A percentile compares a stretch with the other conserved stretches of the same genome.
These are phyloP conservation scores for Acanthopagrus latus DNA, from an alignment of 2,797 vertebrate species.

Conservation along the genomic window DNA sequence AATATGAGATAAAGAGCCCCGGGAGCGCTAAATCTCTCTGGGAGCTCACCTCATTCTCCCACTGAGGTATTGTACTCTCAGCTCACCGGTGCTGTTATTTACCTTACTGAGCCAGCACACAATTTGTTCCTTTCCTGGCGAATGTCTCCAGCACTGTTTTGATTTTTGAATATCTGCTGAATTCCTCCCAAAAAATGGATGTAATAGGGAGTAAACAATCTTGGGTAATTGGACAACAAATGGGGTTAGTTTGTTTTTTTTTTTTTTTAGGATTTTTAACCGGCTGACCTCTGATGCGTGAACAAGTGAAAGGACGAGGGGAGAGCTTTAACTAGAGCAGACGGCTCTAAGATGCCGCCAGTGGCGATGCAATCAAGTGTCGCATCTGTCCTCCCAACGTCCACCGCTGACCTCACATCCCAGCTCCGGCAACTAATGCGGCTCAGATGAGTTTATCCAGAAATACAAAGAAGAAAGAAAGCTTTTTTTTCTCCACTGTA, in stretches of 20 bases:
- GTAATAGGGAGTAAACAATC: slow-evolving; percentile 2
- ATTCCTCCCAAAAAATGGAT: background rate
- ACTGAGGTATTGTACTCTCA: slow-evolving; percentile 3
- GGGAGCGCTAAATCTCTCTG: slow-evolving; percentile 58
- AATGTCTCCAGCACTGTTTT: slow-evolving; percentile 27
- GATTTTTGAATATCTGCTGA: background rate
- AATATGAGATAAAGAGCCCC: slow-evolving; percentile 71
- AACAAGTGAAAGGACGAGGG: slow-evolving; percentile 5
- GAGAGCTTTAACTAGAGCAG: slow-evolving; percentile 38
- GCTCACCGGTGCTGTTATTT: slow-evolving; percentile 31
- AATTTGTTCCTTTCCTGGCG: slow-evolving; percentile 21
- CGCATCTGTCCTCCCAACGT: slow-evolving; percentile 55
- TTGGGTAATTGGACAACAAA: slow-evolving; percentile 38
- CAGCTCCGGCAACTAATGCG: slow-evolving; percentile 9
- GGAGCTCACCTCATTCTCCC: slow-evolving; percentile 50
- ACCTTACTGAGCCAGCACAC: slow-evolving; percentile 29
- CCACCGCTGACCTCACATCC: slow-evolving; percentile 53
- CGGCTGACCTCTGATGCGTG: slow-evolving; percentile 5
- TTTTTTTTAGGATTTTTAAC: slow-evolving; percentile 28
- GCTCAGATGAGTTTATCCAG: slow-evolving; percentile 18
- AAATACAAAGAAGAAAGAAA: slow-evolving; percentile 11
- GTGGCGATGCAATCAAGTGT: slow-evolving; percentile 47
- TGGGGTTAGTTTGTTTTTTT: slow-evolving; percentile 42
- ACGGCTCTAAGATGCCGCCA: slow-evolving; percentile 24
- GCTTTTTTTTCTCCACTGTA: background rate